These are phyloP conservation scores for Albula glossodonta DNA, from an alignment of 2,113 vertebrate genomes.

Conservation along the genomic window DNA sequence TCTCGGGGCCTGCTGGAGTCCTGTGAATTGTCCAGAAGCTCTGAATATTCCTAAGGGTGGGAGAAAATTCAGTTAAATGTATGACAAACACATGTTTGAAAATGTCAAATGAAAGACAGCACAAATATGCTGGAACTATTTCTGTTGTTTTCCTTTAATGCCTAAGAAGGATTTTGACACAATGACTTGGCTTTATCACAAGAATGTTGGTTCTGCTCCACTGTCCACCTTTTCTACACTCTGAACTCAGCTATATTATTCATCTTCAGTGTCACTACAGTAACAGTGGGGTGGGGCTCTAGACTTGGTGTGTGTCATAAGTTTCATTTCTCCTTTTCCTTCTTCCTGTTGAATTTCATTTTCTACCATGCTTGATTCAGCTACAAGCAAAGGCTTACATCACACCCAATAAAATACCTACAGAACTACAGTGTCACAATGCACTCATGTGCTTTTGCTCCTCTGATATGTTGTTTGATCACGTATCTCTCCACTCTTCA, in stretches of 20 bases:
- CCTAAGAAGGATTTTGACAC: too few species aligned
- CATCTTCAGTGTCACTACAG: neutral
- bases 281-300: neutral
- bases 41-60: conserved; percentile 77
- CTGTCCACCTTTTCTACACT: neutral
- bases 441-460: neutral
- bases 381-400: neutral
- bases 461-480: neutral
- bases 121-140: too few species aligned
- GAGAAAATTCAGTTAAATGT: neutral
- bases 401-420: neutral
- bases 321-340: neutral
- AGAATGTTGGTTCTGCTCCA: neutral
- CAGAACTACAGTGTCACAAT: neutral
- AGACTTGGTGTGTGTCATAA: neutral
- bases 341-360: neutral
- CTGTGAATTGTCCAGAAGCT: conserved; percentile 74
- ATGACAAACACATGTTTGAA: too few species aligned
- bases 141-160: too few species aligned
- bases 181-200: too few species aligned
- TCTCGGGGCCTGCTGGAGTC: conserved; percentile 70
- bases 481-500: too few species aligned
- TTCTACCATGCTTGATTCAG: neutral
- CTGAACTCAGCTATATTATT: neutral
- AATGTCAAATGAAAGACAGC: too few species aligned